These are phyloP conservation scores for Phyllostomus hastatus DNA, from an alignment of 2,113 vertebrate species.

Conservation along the genomic window DNA sequence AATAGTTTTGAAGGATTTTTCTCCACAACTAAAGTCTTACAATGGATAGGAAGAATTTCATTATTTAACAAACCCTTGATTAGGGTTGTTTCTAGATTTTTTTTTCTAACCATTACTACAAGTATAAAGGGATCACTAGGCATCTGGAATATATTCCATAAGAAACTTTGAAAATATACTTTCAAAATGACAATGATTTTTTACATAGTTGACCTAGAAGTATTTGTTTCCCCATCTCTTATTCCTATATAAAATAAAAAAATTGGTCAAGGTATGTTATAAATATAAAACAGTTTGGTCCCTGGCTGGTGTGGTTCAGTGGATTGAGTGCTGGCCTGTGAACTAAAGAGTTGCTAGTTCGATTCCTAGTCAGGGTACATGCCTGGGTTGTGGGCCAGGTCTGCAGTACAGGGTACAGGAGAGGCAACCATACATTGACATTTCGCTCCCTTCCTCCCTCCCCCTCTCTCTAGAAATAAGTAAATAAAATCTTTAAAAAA, in stretches of 20 bases:
- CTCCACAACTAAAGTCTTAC: not conserved
- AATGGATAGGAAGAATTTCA: not conserved
- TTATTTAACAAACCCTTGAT: not conserved
- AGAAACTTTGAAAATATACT: not conserved
- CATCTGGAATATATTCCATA: not conserved
- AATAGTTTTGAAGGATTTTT: not conserved
- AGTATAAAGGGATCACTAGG: not conserved
- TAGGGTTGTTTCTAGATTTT: not conserved
- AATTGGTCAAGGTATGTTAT: not conserved
- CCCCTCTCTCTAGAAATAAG: too few species aligned
- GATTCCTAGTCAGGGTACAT: too few species aligned
- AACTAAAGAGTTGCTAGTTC: too few species aligned
- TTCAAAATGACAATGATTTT: not conserved
- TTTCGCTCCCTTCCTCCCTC: too few species aligned
- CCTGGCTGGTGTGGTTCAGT: too few species aligned
- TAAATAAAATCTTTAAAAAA: not conserved
- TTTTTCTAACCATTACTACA: not conserved
- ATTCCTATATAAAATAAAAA: not conserved
- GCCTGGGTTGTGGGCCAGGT: too few species aligned
- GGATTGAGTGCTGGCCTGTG: too few species aligned
- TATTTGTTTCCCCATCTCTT: not conserved
- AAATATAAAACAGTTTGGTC: not conserved
- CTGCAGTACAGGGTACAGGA: too few species aligned
- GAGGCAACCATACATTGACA: too few species aligned
- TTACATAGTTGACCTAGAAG: not conserved